phyloP scores from a whole-genome alignment of 2,888 invertebrate species.

The Uropetala carovei region DNA sequence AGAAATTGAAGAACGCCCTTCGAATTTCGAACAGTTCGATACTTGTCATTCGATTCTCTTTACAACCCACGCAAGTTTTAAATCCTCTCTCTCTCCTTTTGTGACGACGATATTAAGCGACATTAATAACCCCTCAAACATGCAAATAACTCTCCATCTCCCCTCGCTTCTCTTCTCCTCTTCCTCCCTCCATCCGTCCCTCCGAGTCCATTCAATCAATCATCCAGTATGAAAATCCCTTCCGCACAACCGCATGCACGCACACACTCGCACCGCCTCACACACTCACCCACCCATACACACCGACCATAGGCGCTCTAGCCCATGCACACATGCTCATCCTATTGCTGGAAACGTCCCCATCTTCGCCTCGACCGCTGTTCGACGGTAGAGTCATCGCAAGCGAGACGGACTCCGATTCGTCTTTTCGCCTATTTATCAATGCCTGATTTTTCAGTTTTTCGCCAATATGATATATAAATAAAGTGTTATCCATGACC shows the following conservation, averaged over 20 bases:
- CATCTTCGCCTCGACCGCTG: too few species aligned
- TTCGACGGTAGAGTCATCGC: too few species aligned
- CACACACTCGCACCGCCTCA: not conserved
- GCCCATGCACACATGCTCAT: not conserved
- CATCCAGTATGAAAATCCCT: not conserved
- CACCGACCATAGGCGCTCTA: not conserved
- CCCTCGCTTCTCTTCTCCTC: not conserved
- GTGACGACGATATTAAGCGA: not conserved
- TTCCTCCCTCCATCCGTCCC: not conserved
- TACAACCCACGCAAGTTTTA: slow-evolving; percentile 14
- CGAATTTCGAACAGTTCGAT: not conserved
- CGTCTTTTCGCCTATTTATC: too few species aligned
- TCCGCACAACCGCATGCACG: not conserved
- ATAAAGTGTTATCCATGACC: too few species aligned
- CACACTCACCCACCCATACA: not conserved
- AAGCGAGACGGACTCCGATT: too few species aligned
- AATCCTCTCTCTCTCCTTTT: not conserved
- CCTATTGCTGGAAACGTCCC: not conserved
- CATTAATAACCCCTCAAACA: slow-evolving; percentile 59
- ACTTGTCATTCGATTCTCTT: not conserved
- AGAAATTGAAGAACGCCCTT: not conserved
- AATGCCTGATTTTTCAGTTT: too few species aligned
- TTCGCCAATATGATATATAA: too few species aligned
- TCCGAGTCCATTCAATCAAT: slow-evolving; percentile 5
- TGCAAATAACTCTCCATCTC: slow-evolving; percentile 39